phyloP scores from a whole-genome alignment of 2,797 vertebrate genomes.

The Microctenopoma lineatum region DNA sequence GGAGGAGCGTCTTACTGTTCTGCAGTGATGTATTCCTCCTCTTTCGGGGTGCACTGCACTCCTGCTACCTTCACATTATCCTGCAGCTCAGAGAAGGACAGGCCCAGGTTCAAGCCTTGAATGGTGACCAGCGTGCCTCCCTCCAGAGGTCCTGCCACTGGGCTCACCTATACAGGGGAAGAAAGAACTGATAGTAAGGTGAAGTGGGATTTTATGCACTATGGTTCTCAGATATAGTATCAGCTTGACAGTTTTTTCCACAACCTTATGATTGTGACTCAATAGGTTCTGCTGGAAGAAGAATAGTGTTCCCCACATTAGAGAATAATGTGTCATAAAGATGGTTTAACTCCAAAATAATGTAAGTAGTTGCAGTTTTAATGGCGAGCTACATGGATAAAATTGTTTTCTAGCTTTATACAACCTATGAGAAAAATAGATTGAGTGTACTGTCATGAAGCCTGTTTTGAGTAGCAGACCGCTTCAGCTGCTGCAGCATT shows the following conservation, averaged over 20 bases:
- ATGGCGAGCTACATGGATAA: background rate
- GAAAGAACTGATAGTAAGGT: background rate
- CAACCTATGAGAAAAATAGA: background rate
- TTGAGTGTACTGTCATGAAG: background rate
- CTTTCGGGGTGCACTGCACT: conserved; percentile 87
- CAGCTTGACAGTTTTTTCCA: background rate
- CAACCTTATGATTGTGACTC: background rate
- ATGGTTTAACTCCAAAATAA: conserved; percentile 5
- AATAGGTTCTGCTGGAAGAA: background rate
- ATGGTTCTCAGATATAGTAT: background rate
- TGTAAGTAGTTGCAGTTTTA: conserved; percentile 5
- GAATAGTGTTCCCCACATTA: background rate
- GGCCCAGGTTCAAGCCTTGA: conserved; percentile 92
- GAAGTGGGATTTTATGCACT: background rate
- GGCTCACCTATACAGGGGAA: conserved; percentile 84
- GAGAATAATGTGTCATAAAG: background rate
- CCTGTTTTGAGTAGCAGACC: background rate
- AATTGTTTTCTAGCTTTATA: background rate
- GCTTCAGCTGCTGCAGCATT: background rate
- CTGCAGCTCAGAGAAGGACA: conserved; percentile 93
- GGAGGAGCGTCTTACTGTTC: conserved; percentile 89
- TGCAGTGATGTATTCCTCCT: conserved; percentile 90
- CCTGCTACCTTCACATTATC: conserved; percentile 93
- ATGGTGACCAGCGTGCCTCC: conserved; percentile 95
- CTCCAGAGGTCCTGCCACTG: conserved; percentile 90